Evolutionary conservation across 2,888 invertebrate genomes (phyloP), one percentile per base, ranked within the genome.

Genomic region (Rhogogaster chlorosoma): DNA sequence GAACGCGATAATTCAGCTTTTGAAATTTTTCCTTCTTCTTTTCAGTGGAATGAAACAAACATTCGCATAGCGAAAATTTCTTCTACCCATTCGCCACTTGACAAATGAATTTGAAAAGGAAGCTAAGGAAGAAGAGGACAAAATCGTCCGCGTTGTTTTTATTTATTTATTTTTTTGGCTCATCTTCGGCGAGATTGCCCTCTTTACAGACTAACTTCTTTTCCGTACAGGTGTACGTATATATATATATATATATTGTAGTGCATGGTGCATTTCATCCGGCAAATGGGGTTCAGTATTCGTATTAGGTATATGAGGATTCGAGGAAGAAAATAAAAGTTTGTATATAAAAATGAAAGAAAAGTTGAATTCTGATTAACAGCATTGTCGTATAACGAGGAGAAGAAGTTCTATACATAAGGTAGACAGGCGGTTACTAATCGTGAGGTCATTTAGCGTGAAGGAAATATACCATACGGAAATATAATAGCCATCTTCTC

Each of bases 241-340:
- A 49, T 10, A 15, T 49, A 49, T 10, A 15, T 49, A 49, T 49
- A 49, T 49, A 49, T 49, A 1, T 49, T 10, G 49, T 49, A 5
- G 2, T 42, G 42, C 42, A 42, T 42, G 12, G 12, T 42, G 42
- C 42, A 42, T 10, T 42, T 42, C 42, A 42, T 42, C 42, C 12
- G 42, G 12, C 42, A 42, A 12, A 42, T 85, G 87, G 87, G 87
- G 87, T 82, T 84, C 26, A 84, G 49, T 42, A 42, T 42, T 45
- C 22, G 36, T 42, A 42, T 42, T 45, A 12, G 36, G 89, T 64
- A 73, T 32, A 75, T 29, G n/a, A 15, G 67, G 67, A 67, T 67
- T 67, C 32, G 75, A 22, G 22, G 64, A 49, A 38, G 49, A 86
- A 61, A 22, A 75, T 36, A 22, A 70, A 64, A 53, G 6, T 57